Evolutionary conservation across 1,140 invertebrate species (phyloP), one percentile per base, ranked within the genome.

Genomic region (Drosophila willistoni): DNA sequence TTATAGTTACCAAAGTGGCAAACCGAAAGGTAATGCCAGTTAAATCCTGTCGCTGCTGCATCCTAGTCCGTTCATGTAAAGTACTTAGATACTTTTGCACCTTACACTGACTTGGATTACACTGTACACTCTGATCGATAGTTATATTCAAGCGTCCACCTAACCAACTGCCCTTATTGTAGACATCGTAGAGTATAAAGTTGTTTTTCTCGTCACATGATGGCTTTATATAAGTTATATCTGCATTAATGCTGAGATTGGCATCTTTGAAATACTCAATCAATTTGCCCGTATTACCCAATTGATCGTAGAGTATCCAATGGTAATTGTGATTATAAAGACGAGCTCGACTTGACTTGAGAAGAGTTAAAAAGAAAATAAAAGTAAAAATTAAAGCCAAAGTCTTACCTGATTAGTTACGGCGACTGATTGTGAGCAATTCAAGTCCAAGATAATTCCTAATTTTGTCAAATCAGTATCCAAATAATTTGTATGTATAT

Each of bases 121-220:
- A 91, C 6, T 41, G 33, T 3, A 91, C 25, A 68, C 74, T 79
- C 61, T 73, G 86, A 74, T 92, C 90, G 1, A 82, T 34, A 4
- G 91, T 91, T 39, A 92, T 68, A 59, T 92, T 91, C 0, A 92
- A 51, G 19, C 67, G 13, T 0, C 91, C 91, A 10, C 91, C 91
- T 55, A 90, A 39, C 47, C 82, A 71, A 9, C 79, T 81, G n/a
- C 91, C 91, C 12, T 79, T 82, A 17, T 90, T 92, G 59, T 92
- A 92, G 7, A 91, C 81, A 86, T 92, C 91, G 12, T 83, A 81
- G 12, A 86, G 67, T 1, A 68, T 69, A 29, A 76, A 90, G 2
- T 61, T 2, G 3, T 56, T 68, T 5, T 13, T 33, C 6, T 19
- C n/a, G 0, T 47, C 5, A 1, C 9, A 44, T 4, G 71, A 36